A percentile compares a stretch with the other conserved stretches of the same genome.
Conservation (phyloP, 2,113 vertebrate species). For the Zosterops pallidus region DNA sequence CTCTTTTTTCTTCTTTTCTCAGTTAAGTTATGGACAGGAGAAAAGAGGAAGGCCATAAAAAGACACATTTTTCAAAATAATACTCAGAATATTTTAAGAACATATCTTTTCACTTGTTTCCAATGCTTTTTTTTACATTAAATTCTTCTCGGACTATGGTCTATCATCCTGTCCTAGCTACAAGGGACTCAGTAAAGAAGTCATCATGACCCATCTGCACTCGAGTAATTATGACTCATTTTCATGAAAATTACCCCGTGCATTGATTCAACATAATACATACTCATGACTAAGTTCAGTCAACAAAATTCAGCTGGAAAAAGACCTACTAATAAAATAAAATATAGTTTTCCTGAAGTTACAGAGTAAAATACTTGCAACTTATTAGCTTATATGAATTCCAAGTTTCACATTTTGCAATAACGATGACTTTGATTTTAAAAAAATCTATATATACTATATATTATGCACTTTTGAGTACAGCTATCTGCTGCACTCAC, state of each 20-base stretch:
- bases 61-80: not conserved
- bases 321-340: not conserved
- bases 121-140: not conserved
- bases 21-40: not conserved
- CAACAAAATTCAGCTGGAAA: not conserved
- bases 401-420: not conserved
- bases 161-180: not conserved
- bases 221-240: not conserved
- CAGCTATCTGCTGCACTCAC: not conserved
- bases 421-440: not conserved
- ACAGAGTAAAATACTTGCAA: not conserved
- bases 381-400: not conserved
- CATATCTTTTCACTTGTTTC: not conserved
- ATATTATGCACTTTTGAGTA: not conserved
- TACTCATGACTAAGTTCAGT: not conserved
- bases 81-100: not conserved
- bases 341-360: not conserved
- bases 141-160: not conserved
- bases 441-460: not conserved
- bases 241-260: not conserved
- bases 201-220: not conserved
- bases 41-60: not conserved
- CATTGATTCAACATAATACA: not conserved
- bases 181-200: not conserved
- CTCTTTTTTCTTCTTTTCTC: not conserved